These are phyloP conservation scores for Theristicus caerulescens DNA, from an alignment of 2,113 vertebrate genomes.

Conservation along the genomic window DNA sequence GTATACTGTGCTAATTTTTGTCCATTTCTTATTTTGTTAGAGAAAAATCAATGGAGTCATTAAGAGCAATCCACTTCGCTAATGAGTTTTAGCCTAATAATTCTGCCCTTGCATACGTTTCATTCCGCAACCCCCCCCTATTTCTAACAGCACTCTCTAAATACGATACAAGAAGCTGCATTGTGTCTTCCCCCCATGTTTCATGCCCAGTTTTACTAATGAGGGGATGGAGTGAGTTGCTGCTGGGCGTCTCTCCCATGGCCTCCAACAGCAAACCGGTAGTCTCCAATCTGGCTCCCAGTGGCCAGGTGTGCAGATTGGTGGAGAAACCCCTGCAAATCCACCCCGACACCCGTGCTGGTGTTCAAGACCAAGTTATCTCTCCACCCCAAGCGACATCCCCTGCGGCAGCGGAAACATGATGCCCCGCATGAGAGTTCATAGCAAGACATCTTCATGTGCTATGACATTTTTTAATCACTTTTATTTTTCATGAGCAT, in stretches of 20 bases:
- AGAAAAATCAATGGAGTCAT: slow-evolving; percentile 55
- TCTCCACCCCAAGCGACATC: neutral
- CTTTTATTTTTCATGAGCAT: neutral
- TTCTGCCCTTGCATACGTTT: neutral
- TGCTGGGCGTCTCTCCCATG: neutral
- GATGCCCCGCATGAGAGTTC: fast-evolving
- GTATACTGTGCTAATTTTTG: neutral
- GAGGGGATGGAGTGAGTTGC: neutral
- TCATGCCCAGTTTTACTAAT: neutral
- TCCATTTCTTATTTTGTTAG: slow-evolving; percentile 8
- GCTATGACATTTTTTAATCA: neutral
- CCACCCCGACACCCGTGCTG: fast-evolving
- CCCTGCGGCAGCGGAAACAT: fast-evolving
- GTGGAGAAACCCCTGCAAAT: neutral
- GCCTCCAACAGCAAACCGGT: neutral
- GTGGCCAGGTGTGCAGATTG: fast-evolving
- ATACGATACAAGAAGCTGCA: neutral
- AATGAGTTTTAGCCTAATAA: slow-evolving; percentile 54
- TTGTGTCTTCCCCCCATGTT: neutral
- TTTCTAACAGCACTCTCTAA: neutral
- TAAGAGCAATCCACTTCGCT: slow-evolving; percentile 42
- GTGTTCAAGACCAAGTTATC: no score
- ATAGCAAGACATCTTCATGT: fast-evolving
- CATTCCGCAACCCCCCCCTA: neutral
- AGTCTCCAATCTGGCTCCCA: fast-evolving